Evolutionary conservation across 1,140 invertebrate genomes (phyloP), one percentile per base, ranked within the genome.

Genomic region (Trinorchestia longiramus): DNA sequence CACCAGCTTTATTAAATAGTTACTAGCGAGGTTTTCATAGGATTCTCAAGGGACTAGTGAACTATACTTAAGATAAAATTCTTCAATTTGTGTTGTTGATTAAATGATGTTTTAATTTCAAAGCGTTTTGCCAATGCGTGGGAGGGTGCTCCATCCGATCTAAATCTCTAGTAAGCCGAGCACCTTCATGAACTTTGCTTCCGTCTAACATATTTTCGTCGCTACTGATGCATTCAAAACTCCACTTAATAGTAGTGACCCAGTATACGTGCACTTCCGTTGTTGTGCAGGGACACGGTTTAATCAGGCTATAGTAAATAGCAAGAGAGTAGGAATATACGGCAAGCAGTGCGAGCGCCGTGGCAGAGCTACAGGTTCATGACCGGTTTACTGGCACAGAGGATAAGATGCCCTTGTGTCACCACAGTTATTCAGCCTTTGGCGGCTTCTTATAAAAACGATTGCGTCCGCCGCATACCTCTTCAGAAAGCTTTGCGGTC

Each of bases 321-420:
- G 62, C 36, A 77, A 77, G 62, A 77, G 62, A 77, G 36, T 77
- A 36, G 62, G 41, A 90, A 36, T 8, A 41, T n/a, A 28, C 3
- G 88, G 4, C 88, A 4, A 28, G 11, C 88, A 90, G 41, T 43
- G n/a, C 41, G 88, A 41, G n/a, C 43, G 88, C 88, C 28, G 88
- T 4, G 15, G 43, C 88, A 42, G 88, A 42, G 41, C 88, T 43
- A 42, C 88, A 90, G 88, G 88, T 90, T 90, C 88, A 90, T 90
- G 88, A 90, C 88, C 88, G 88, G 88, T 90, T 90, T 90, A 90
- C 88, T 90, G 88, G 88, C n/a, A 90, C 88, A 90, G 41, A 90
- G 41, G 88, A 90, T 90, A 90, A 90, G 88, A 90, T 42, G 88
- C 88, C 88, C 88, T 43, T 42, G 41, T 90, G 88, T 90, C 88